phyloP scores from a whole-genome alignment of 1,140 invertebrate genomes.

The Bradynema listronoti region DNA sequence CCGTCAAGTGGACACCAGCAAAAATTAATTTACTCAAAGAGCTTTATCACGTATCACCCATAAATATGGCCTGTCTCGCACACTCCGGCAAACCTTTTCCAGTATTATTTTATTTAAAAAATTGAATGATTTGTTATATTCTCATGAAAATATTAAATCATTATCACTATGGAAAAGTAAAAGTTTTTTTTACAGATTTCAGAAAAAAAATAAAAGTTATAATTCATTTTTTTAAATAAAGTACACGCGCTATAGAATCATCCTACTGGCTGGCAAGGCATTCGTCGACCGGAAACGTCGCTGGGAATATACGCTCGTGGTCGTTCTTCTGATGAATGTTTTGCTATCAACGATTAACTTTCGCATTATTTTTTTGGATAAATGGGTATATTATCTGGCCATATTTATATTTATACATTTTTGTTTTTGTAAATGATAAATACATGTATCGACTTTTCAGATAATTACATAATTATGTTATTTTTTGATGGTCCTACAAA shows the following conservation, averaged over 20 bases:
- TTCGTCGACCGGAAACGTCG: constrained; percentile 15
- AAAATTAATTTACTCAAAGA: constrained; percentile 28
- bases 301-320: constrained; percentile 5
- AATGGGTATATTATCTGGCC: too few relatives aligned
- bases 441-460: too few relatives aligned
- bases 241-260: too few relatives aligned
- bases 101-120: constrained; percentile 14
- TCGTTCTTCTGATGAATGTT: constrained; percentile 24
- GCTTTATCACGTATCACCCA: constrained; percentile 29
- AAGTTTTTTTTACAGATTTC: background rate
- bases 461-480: too few relatives aligned
- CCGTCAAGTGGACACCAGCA: constrained; percentile 13
- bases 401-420: too few relatives aligned
- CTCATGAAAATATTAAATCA: background rate
- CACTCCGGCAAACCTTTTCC: constrained; percentile 28
- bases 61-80: constrained; percentile 36
- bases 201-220: background rate
- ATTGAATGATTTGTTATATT: constrained; percentile 1
- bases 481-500: too few relatives aligned
- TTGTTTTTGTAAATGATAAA: too few relatives aligned
- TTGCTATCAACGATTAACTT: constrained; percentile 33
- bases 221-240: too few relatives aligned
- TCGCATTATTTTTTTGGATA: background rate
- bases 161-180: background rate
- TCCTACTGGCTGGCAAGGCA: constrained; percentile 26